Evolutionary conservation across 2,797 vertebrate genomes (phyloP).

Genomic region (Protosalanx chinensis): DNA sequence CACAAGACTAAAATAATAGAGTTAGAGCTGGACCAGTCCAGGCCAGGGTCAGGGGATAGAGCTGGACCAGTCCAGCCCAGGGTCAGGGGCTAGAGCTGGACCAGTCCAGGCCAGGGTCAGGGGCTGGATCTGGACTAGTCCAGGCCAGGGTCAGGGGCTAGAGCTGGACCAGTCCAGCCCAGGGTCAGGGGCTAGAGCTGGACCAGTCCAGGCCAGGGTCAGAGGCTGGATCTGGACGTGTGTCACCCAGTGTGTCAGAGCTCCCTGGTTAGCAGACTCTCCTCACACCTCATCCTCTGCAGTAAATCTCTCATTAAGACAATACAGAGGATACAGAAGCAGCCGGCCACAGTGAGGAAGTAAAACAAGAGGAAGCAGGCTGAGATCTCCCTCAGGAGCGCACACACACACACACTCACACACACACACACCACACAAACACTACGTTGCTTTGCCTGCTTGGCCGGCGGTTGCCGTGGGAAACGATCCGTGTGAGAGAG

Average conservation of each 20-base stretch:
- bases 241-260: neutral
- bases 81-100: too few species aligned
- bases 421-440: too few species aligned
- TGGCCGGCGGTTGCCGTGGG: neutral
- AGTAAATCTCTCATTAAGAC: conserved; percentile 81
- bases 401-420: neutral
- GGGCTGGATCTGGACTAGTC: too few species aligned
- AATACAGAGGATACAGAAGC: conserved; percentile 79
- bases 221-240: neutral
- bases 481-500: neutral
- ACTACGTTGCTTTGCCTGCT: neutral
- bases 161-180: too few species aligned
- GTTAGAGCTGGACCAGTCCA: too few species aligned
- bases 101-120: too few species aligned
- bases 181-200: too few species aligned
- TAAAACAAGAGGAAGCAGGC: conserved; percentile 75
- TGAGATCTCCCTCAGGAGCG: conserved; percentile 63
- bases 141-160: neutral
- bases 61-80: too few species aligned
- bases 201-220: too few species aligned
- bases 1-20: too few species aligned
- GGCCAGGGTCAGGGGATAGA: too few species aligned
- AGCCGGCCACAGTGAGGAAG: conserved; percentile 75
- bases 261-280: conserved; percentile 68
- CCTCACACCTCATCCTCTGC: conserved; percentile 75